A percentile compares a stretch with the other conserved stretches of the same genome.
Conservation (phyloP, 2,797 vertebrate species). For the Pangasius krempfi region DNA sequence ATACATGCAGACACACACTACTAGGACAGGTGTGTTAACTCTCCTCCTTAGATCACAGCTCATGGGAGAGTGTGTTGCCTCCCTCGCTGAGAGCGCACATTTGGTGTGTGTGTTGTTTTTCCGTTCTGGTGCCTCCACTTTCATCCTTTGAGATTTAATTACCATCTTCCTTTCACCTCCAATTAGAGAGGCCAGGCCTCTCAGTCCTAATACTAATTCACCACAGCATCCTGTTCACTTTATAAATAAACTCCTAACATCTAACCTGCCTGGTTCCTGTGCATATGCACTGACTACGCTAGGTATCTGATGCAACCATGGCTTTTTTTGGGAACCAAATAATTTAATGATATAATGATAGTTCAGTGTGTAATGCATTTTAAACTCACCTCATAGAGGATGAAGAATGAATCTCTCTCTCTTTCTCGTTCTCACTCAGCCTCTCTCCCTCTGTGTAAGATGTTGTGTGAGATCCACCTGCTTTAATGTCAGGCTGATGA, state of each 20-base stretch:
- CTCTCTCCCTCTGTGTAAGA: not conserved
- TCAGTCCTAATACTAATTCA: constrained; percentile 68
- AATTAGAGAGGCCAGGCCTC: constrained; percentile 73
- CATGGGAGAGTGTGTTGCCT: constrained; percentile 61
- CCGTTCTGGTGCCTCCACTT: constrained; percentile 56
- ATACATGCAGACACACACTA: constrained; percentile 4
- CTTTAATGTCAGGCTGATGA: not conserved
- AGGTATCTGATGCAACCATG: constrained; percentile 32
- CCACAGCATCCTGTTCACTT: constrained; percentile 64
- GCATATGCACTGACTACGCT: constrained; percentile 23
- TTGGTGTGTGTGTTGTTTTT: constrained; percentile 60
- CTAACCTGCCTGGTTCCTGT: constrained; percentile 54
- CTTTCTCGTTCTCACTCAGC: not conserved
- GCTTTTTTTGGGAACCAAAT: constrained; percentile 14
- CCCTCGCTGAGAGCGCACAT: constrained; percentile 63
- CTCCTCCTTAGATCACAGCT: constrained; percentile 49
- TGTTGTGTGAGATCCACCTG: not conserved
- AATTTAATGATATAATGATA: constrained; percentile 24
- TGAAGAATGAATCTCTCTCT: not conserved
- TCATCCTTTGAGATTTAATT: constrained; percentile 73
- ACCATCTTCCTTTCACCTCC: constrained; percentile 78
- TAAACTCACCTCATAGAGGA: not conserved
- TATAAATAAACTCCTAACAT: constrained; percentile 60
- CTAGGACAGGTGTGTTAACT: constrained; percentile 49
- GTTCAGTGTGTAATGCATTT: constrained; percentile 12